Evolutionary conservation across 2,113 vertebrate genomes (phyloP).

Genomic region (Forbesichthys papilliferus): DNA sequence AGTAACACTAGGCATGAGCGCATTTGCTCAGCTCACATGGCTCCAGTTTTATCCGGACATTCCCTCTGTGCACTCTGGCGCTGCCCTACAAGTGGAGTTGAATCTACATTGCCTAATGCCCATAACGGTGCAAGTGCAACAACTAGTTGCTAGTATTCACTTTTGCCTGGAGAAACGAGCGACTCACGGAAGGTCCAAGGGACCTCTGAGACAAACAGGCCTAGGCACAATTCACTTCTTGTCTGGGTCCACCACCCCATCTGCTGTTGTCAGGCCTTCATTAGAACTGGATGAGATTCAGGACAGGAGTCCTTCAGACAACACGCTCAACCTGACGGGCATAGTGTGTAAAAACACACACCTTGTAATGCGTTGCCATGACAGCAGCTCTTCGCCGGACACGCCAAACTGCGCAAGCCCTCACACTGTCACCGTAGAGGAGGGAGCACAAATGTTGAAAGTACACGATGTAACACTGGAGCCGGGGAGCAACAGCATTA

Average conservation of each 20-base stretch:
- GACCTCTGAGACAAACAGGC: conserved; percentile 73
- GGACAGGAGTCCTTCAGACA: conserved; percentile 89
- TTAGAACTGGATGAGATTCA: conserved; percentile 87
- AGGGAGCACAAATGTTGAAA: conserved; percentile 81
- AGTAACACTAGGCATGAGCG: conserved; percentile 83
- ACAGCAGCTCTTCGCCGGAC: conserved; percentile 80
- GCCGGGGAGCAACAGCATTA: conserved; percentile 87
- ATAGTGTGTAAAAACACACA: conserved; percentile 94
- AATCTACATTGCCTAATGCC: conserved; percentile 89
- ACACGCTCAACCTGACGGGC: conserved; percentile 82
- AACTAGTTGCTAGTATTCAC: conserved; percentile 84
- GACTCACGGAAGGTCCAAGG: conserved; percentile 81
- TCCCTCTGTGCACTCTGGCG: conserved; percentile 88
- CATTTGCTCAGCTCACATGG: conserved; percentile 85
- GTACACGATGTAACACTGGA: conserved; percentile 79
- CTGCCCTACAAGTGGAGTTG: conserved; percentile 83
- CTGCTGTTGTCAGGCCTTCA: conserved; percentile 53
- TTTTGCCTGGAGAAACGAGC: conserved; percentile 86
- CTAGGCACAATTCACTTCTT: conserved; percentile 81
- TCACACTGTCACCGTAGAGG: conserved; percentile 76
- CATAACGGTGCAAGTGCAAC: conserved; percentile 82
- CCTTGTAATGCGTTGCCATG: conserved; percentile 86
- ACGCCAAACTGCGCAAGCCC: conserved; percentile 69
- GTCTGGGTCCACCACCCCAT: conserved; percentile 20
- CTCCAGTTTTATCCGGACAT: conserved; percentile 85